Evolutionary conservation across 2,113 vertebrate species (phyloP), one percentile per base, ranked within the genome.

Genomic region (Emberiza fucata): DNA sequence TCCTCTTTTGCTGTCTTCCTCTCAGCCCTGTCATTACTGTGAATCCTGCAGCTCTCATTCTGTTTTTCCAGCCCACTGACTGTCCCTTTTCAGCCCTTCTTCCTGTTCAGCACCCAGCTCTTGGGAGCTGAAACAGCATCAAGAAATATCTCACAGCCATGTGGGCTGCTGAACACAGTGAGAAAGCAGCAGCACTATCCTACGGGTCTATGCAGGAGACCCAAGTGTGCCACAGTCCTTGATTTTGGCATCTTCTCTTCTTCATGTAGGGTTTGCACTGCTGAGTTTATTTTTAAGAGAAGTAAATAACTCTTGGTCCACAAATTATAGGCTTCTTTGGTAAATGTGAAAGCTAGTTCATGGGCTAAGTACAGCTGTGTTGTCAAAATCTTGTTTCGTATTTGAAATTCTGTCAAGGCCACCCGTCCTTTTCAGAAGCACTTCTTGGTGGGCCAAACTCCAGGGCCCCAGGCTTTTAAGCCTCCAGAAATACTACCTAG

Each of bases 251-350:
- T 82, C 64, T 85, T 71, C 37, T 79, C 48, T 47, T 88, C 53
- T 82, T 91, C 65, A 23, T 12, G 5, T 14, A 60, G 37, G 11
- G 18, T 69, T 90, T 93, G 78, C 60, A 57, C 28, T 70, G 68
- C 25, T 39, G 60, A 68, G 72, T 94, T 93, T 96, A 88, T 95
- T 95, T 97, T 96, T 93, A 86, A 93, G 80, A 75, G 29, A 88
- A 88, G 47, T 70, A 76, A 96, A 78, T 88, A 95, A 69, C 75
- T 83, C 76, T 80, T 2, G 1, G 22, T 81, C 87, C 82, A 90
- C 90, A 95, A 96, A 96, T 96, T 94, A 71, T 44, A 94, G 82
- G 20, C 37, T 70, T 90, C 60, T 53, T 24, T 71, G 51, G 56
- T 86, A 92, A 91, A 81, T 31, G 75, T 78, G 75, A 78, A 64